Conservation (phyloP, 53 echinoderm and acorn worm species). For the Holothuria leucospilota region DNA sequence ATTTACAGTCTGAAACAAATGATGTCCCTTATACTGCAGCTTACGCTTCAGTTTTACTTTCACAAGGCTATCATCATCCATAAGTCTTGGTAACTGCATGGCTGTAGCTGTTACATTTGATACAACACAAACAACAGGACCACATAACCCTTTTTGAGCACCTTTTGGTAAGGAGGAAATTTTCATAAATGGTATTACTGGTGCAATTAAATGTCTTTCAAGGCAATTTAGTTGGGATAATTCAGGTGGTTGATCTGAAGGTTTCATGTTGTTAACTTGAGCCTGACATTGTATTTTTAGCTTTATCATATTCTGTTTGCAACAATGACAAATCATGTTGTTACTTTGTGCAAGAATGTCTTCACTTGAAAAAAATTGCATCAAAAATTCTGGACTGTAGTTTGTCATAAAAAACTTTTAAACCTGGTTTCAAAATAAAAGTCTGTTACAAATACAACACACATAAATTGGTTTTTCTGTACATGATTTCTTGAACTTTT, state of each 20-base stretch:
- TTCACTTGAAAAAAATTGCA: no score
- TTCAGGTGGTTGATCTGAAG: constrained; percentile 19
- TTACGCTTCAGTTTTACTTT: constrained; percentile 25
- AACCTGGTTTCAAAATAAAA: no score
- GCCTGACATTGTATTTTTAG: no score
- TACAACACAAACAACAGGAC: constrained; percentile 61
- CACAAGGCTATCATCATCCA: constrained; percentile 42
- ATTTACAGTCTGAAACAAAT: constrained; percentile 1
- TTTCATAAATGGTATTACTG: constrained; percentile 68
- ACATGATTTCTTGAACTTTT: no score
- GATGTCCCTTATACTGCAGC: constrained; percentile 21
- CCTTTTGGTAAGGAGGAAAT: constrained; percentile 60
- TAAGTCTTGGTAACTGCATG: constrained; percentile 35
- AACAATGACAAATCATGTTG: no score
- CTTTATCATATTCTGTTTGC: no score
- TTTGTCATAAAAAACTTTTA: no score
- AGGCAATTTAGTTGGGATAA: constrained; percentile 37
- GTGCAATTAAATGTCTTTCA: constrained; percentile 63
- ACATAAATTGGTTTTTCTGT: no score
- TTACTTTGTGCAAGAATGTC: no score
- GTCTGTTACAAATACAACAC: no score
- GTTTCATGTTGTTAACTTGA: neutral
- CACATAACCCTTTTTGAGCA: constrained; percentile 55
- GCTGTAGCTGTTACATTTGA: constrained; percentile 44
- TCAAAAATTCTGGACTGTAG: no score